Evolutionary conservation across 2,797 vertebrate species (phyloP).

Genomic region (Dryobates pubescens): DNA sequence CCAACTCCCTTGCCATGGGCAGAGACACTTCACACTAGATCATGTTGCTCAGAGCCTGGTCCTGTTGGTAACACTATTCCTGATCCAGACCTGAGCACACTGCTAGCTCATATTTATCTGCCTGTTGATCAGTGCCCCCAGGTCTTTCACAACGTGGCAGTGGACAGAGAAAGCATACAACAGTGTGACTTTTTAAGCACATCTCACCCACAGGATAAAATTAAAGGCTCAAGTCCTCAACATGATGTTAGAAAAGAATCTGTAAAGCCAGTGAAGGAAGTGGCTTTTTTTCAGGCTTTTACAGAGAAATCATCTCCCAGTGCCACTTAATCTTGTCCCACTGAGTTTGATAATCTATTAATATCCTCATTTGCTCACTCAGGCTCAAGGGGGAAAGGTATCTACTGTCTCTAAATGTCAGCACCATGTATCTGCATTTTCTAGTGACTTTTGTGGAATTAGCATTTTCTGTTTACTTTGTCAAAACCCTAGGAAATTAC

Average conservation of each 20-base stretch:
- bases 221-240: neutral
- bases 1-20: too few species aligned
- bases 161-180: neutral
- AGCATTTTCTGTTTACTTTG: neutral
- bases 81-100: too few species aligned
- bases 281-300: neutral
- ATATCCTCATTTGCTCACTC: neutral
- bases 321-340: neutral
- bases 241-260: neutral
- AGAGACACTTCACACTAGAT: too few species aligned
- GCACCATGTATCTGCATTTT: neutral
- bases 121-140: too few species aligned
- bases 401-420: conserved; percentile 8
- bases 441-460: neutral
- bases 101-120: too few species aligned
- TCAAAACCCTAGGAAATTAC: neutral
- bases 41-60: too few species aligned
- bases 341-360: conserved; percentile 10
- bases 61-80: too few species aligned
- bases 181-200: neutral
- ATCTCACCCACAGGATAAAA: neutral
- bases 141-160: neutral
- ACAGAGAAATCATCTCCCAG: neutral
- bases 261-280: neutral
- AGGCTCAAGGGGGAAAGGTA: neutral